Evolutionary conservation across 2,888 invertebrate species (phyloP).

Genomic region (Amphipoea oculea): DNA sequence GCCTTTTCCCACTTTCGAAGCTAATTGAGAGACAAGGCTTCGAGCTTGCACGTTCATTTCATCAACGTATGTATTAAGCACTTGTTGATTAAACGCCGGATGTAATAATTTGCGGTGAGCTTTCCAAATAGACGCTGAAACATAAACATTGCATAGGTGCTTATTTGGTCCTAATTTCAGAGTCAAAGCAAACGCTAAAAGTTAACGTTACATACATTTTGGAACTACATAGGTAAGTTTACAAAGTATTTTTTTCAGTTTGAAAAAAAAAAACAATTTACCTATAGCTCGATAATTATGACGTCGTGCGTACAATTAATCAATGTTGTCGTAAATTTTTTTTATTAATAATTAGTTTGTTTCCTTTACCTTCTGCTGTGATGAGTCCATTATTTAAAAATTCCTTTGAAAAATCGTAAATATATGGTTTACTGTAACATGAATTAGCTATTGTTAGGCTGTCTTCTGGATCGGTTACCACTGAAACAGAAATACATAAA

Average conservation of each 20-base stretch:
- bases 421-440: not conserved
- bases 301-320: not conserved
- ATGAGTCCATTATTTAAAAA: not conserved
- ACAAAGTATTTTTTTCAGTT: too few species aligned
- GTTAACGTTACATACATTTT: not conserved
- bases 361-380: not conserved
- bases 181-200: not conserved
- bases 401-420: not conserved
- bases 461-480: constrained; percentile 57
- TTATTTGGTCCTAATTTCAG: not conserved
- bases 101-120: constrained; percentile 71
- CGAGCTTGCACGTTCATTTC: constrained; percentile 68
- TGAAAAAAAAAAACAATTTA: not conserved
- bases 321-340: not conserved
- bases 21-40: constrained; percentile 56
- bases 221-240: too few species aligned
- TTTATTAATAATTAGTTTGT: not conserved
- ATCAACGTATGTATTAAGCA: constrained; percentile 65
- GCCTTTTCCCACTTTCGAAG: constrained; percentile 54
- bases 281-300: not conserved
- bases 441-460: constrained; percentile 8
- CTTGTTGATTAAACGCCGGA: constrained; percentile 70
- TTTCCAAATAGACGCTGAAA: constrained; percentile 68
- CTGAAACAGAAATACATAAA: not conserved
- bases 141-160: not conserved